Evolutionary conservation across 2,797 vertebrate genomes (phyloP).

Genomic region (Falco biarmicus): DNA sequence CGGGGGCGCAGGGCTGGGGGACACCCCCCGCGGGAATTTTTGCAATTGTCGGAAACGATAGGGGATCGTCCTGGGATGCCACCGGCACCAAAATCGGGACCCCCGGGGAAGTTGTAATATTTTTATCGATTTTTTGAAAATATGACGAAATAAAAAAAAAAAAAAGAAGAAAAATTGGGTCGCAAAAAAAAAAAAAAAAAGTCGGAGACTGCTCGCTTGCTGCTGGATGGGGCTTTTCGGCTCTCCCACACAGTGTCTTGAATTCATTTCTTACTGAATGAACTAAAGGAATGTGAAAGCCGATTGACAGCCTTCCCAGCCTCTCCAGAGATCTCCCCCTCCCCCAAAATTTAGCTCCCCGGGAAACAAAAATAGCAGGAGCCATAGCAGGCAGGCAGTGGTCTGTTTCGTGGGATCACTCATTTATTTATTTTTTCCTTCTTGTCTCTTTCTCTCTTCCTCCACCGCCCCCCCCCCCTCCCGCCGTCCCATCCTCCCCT

Average conservation of each 20-base stretch:
- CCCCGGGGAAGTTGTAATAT: slow-evolving; percentile 84
- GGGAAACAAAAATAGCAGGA: slow-evolving; percentile 36
- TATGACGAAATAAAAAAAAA: slow-evolving; percentile 89
- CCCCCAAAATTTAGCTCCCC: slow-evolving; percentile 57
- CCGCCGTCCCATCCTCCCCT: neutral
- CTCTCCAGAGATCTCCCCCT: slow-evolving; percentile 53
- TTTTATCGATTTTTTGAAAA: slow-evolving; percentile 99
- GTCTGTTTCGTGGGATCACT: neutral
- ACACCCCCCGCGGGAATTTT: slow-evolving; percentile 53
- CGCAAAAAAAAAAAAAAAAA: slow-evolving; percentile 32
- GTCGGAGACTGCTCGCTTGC: slow-evolving; percentile 65
- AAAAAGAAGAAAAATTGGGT: slow-evolving; percentile 31
- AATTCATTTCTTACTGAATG: slow-evolving; percentile 86
- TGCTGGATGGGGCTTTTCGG: slow-evolving; percentile 75
- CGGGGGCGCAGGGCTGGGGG: neutral
- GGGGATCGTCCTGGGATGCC: slow-evolving; percentile 73
- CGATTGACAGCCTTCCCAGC: slow-evolving; percentile 75
- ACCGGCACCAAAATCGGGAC: slow-evolving; percentile 64
- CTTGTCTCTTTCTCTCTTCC: neutral
- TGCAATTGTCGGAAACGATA: slow-evolving; percentile 89
- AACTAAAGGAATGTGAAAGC: slow-evolving; percentile 81
- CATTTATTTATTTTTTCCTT: neutral
- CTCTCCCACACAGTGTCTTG: slow-evolving; percentile 78
- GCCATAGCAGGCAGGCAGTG: neutral
- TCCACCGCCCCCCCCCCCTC: neutral